These are phyloP conservation scores for Brachyistius frenatus DNA, from an alignment of 2,113 vertebrate genomes.

Conservation along the genomic window DNA sequence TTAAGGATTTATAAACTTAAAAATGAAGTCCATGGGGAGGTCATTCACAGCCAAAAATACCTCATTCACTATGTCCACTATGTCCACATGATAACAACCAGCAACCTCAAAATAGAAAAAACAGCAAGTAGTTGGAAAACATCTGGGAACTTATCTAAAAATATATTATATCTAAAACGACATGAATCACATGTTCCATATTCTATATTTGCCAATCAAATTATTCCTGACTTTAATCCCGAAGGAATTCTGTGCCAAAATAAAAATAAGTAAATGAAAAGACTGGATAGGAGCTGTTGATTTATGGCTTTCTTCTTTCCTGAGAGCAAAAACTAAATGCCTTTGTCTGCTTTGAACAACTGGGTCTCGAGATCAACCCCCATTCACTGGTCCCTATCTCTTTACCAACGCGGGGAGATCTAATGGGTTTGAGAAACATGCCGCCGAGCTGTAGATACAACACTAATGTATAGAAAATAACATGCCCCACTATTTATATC, in stretches of 20 bases:
- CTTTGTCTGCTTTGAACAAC: constrained; percentile 41
- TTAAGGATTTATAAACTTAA: background rate
- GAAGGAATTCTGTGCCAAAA: background rate
- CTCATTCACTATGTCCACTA: too few relatives aligned
- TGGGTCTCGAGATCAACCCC: constrained; percentile 15
- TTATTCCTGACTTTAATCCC: background rate
- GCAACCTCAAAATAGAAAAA: too few relatives aligned
- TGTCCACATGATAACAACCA: too few relatives aligned
- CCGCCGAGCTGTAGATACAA: constrained; percentile 50
- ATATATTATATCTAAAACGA: background rate
- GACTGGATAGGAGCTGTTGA: background rate
- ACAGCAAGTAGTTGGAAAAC: background rate
- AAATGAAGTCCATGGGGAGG: background rate
- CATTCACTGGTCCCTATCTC: constrained; percentile 24
- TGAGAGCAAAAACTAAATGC: constrained; percentile 1
- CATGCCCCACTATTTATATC: constrained; percentile 40
- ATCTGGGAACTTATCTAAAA: background rate
- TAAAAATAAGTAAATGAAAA: constrained; percentile 2
- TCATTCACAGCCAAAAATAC: background rate
- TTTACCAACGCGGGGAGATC: constrained; percentile 31
- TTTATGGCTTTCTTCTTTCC: background rate
- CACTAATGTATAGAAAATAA: constrained; percentile 74
- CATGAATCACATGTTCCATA: background rate
- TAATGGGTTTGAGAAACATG: constrained; percentile 60
- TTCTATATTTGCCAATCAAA: too few relatives aligned